These are phyloP conservation scores for Tachycineta bicolor DNA, from an alignment of 2,113 vertebrate genomes.

Conservation along the genomic window DNA sequence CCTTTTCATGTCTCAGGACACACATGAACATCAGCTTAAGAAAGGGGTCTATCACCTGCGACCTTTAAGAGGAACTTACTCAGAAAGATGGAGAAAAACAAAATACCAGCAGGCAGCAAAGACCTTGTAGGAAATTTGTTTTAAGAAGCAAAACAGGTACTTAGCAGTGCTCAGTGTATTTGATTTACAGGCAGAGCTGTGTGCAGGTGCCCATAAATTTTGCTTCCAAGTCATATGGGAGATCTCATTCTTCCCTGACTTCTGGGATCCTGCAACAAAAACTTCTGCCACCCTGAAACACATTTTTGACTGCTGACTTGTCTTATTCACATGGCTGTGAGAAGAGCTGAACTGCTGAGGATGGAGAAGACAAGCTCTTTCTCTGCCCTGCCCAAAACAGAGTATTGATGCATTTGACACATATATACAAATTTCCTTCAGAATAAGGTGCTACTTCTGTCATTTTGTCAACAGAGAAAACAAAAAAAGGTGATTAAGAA, in stretches of 20 bases:
- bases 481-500: not conserved
- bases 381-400: not conserved
- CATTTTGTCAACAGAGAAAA: not conserved
- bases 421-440: not conserved
- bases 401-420: rapidly evolving
- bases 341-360: not conserved
- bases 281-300: not conserved
- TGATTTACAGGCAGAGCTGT: not conserved
- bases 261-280: not conserved
- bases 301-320: not conserved
- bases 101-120: not conserved
- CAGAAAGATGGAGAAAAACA: not conserved
- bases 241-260: not conserved
- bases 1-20: not conserved
- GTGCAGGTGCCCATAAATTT: not conserved
- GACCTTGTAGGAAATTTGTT: not conserved
- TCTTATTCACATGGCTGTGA: not conserved
- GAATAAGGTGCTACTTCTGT: not conserved
- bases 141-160: not conserved
- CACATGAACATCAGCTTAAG: not conserved
- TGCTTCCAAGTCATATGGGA: rapidly evolving
- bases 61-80: not conserved
- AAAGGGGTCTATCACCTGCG: not conserved
- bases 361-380: not conserved
- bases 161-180: not conserved